Conservation (phyloP, 2,113 vertebrate species). For the Mus pahari region DNA sequence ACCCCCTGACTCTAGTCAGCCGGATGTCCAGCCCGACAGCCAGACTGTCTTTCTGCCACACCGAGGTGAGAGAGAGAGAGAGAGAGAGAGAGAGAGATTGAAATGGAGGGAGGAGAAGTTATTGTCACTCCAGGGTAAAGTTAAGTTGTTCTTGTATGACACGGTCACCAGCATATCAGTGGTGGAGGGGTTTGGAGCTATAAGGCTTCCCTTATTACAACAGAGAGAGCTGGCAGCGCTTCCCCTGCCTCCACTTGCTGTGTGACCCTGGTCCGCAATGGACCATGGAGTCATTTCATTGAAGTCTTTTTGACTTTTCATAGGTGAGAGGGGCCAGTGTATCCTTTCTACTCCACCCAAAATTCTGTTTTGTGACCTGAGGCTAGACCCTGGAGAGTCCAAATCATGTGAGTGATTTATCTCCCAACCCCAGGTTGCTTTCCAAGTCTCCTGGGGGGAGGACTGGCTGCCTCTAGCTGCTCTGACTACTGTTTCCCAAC, state of each 20-base stretch:
- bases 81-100: constrained; percentile 60
- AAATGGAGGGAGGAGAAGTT: not conserved
- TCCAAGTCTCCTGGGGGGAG: constrained; percentile 52
- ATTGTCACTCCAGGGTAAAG: not conserved
- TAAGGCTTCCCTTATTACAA: not conserved
- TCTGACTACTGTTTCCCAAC: constrained; percentile 41
- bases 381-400: constrained; percentile 96
- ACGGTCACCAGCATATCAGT: not conserved
- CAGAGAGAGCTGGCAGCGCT: not conserved
- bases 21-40: constrained; percentile 96
- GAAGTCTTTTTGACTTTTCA: constrained; percentile 16
- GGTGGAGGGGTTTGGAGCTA: not conserved
- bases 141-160: not conserved
- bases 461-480: not conserved
- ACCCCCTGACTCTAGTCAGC: constrained; percentile 92
- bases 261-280: not conserved
- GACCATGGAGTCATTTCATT: not conserved
- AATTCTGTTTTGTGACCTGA: constrained; percentile 98
- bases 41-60: constrained; percentile 98
- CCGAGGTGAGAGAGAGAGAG: constrained; percentile 89
- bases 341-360: constrained; percentile 98
- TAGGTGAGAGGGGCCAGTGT: constrained; percentile 98
- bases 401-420: constrained; percentile 89
- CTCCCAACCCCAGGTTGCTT: not conserved
- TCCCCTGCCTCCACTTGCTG: not conserved